phyloP scores from a whole-genome alignment of 2,888 invertebrate genomes.

The Salticus scenicus region DNA sequence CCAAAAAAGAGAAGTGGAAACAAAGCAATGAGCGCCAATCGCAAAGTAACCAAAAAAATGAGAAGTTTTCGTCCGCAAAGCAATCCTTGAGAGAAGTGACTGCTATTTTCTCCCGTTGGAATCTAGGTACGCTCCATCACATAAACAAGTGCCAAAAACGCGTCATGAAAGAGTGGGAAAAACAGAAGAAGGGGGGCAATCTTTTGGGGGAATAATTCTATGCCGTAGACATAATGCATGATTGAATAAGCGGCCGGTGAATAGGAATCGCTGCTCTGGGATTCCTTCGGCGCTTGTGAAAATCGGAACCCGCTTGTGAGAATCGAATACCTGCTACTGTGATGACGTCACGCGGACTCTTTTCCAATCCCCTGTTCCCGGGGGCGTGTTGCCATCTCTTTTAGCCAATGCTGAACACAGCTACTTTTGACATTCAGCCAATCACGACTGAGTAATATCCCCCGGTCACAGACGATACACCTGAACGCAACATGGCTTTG shows the following conservation, averaged over 20 bases:
- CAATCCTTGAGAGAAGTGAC: not conserved
- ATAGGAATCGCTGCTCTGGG: slow-evolving; percentile 65
- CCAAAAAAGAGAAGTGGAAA: too few relatives aligned
- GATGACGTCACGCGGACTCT: slow-evolving; percentile 59
- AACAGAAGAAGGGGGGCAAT: slow-evolving; percentile 19
- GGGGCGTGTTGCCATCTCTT: slow-evolving; percentile 46
- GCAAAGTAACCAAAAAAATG: too few relatives aligned
- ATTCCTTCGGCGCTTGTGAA: slow-evolving; percentile 56
- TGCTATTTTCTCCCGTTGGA: not conserved
- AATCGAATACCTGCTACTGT: slow-evolving; percentile 46
- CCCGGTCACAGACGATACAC: slow-evolving; percentile 57
- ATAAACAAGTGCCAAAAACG: not conserved
- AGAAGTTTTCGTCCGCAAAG: not conserved
- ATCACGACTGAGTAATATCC: slow-evolving; percentile 38
- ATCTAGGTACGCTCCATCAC: slow-evolving; percentile 13
- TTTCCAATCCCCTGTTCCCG: slow-evolving; percentile 61
- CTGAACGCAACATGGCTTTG: slow-evolving; percentile 64
- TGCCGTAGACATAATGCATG: slow-evolving; percentile 68
- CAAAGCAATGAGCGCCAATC: too few relatives aligned
- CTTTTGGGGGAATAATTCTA: slow-evolving; percentile 63
- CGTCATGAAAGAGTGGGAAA: not conserved
- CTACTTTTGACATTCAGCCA: slow-evolving; percentile 60
- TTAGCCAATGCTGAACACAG: slow-evolving; percentile 54
- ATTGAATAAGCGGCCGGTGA: slow-evolving; percentile 56
- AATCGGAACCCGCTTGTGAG: slow-evolving; percentile 43